These are phyloP conservation scores for Stigmatopora argus DNA, from an alignment of 2,113 vertebrate genomes.

Conservation along the genomic window DNA sequence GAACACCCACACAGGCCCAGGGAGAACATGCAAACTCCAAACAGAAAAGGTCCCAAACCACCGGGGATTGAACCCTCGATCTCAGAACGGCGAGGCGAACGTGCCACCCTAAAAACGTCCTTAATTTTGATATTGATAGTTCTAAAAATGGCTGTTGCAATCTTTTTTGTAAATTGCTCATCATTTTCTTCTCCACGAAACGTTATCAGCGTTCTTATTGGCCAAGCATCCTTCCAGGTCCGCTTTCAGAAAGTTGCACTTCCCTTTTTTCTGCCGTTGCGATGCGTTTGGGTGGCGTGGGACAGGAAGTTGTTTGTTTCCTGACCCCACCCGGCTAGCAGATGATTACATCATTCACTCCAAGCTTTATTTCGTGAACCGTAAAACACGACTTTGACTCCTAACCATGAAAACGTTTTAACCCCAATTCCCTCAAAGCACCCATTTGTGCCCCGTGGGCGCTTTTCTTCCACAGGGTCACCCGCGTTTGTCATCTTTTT, in stretches of 20 bases:
- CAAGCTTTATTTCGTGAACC: neutral
- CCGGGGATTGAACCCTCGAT: too few species aligned
- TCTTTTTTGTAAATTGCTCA: too few species aligned
- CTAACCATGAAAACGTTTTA: neutral
- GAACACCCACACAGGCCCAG: too few species aligned
- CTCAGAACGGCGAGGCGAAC: too few species aligned
- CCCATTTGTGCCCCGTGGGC: neutral
- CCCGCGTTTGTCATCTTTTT: neutral
- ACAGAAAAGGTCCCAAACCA: too few species aligned
- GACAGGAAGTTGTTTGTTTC: conserved; percentile 4
- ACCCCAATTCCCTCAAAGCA: too few species aligned
- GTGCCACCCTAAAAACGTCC: too few species aligned
- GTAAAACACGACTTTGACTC: neutral
- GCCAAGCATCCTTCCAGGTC: neutral
- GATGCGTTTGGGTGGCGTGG: neutral
- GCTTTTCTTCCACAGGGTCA: neutral
- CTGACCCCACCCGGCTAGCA: neutral
- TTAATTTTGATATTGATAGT: too few species aligned
- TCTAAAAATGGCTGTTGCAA: too few species aligned
- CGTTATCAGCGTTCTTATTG: neutral
- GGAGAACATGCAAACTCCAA: too few species aligned
- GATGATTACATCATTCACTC: neutral
- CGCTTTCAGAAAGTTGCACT: neutral
- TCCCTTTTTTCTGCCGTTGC: neutral
- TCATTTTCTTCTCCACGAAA: too few species aligned